These are phyloP conservation scores for Bos taurus DNA, from an alignment of 2,113 vertebrate species.

Conservation along the genomic window DNA sequence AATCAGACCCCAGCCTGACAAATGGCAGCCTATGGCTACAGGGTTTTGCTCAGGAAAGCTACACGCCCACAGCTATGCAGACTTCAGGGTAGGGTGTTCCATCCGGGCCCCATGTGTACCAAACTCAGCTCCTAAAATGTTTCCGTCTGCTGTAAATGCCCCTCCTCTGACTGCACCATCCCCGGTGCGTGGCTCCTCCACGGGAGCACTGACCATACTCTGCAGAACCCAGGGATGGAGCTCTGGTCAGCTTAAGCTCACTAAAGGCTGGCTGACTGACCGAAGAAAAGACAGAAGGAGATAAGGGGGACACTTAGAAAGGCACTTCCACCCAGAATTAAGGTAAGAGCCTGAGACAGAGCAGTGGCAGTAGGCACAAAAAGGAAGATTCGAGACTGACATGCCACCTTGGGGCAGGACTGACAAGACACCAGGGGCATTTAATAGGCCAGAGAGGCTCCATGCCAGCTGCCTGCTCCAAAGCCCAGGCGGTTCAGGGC, in stretches of 20 bases:
- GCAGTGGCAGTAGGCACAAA: not conserved
- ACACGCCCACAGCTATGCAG: not conserved
- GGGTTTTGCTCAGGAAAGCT: not conserved
- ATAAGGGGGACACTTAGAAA: not conserved
- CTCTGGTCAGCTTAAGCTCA: not conserved
- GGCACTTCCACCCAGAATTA: not conserved
- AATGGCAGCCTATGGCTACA: not conserved
- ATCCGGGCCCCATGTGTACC: not conserved
- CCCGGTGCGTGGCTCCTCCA: accelerated
- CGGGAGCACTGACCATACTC: not conserved
- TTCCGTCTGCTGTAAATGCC: not conserved
- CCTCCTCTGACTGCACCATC: not conserved
- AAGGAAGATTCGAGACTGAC: not conserved
- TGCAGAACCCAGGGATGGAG: not conserved
- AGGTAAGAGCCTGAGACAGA: not conserved
- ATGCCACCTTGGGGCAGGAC: not conserved
- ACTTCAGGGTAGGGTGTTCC: not conserved
- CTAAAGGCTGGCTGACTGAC: not conserved
- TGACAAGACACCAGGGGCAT: not conserved
- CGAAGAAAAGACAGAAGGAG: not conserved
- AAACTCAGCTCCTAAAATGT: not conserved
- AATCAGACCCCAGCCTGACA: not conserved
- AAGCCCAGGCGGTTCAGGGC: not conserved
- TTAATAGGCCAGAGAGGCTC: not conserved
- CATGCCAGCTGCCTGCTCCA: not conserved